These are phyloP conservation scores for Hycleus cichorii DNA, from an alignment of 1,140 invertebrate species.

Conservation along the genomic window DNA sequence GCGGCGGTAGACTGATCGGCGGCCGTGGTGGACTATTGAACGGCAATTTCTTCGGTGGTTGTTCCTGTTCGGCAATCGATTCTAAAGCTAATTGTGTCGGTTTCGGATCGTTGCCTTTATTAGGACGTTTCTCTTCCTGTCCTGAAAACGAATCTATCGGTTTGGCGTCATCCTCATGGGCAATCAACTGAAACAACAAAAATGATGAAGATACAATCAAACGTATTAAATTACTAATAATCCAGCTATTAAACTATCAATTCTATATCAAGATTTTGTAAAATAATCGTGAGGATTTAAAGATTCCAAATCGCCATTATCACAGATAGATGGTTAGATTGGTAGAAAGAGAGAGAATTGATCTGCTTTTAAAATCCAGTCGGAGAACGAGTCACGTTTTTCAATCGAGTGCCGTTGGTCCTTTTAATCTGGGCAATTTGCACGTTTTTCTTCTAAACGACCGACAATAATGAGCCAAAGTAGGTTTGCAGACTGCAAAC, in stretches of 20 bases:
- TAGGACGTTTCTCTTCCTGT: too few species aligned
- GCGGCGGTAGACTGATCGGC: conserved; percentile 36
- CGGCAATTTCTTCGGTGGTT: conserved; percentile 43
- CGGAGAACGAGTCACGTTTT: conserved; percentile 31
- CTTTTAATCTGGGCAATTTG: not conserved
- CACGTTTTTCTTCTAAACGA: not conserved
- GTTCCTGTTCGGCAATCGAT: conserved; percentile 51
- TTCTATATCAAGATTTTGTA: too few species aligned
- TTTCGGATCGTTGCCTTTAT: too few species aligned
- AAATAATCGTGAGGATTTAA: too few species aligned
- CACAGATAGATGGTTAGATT: too few species aligned
- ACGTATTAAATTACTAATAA: too few species aligned
- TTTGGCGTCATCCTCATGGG: conserved; percentile 38
- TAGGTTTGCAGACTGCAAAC: not conserved
- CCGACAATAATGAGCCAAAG: not conserved
- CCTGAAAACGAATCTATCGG: conserved; percentile 4
- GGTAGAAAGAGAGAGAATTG: too few species aligned
- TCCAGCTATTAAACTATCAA: too few species aligned
- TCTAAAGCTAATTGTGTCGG: conserved; percentile 54
- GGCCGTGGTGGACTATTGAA: conserved; percentile 45
- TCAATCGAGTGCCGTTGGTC: conserved; percentile 10
- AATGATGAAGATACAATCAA: too few species aligned
- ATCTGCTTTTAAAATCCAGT: not conserved
- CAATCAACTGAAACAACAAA: conserved; percentile 25
- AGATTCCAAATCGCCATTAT: too few species aligned